phyloP scores from a whole-genome alignment of 2,888 invertebrate genomes.

The Euphydryas editha region DNA sequence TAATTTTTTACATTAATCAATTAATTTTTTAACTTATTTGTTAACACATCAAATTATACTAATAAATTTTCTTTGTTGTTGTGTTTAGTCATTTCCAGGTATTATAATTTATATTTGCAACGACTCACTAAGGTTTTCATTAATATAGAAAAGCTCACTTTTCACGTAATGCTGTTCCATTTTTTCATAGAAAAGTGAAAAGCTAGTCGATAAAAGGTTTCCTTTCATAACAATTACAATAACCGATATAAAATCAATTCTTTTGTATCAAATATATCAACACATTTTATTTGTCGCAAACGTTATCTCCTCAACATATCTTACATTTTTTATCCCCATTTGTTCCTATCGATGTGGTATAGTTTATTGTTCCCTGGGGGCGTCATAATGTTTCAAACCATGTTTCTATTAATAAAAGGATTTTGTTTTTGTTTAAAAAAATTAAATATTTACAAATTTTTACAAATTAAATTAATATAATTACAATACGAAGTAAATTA shows the following conservation, averaged over 20 bases:
- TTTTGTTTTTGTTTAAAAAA: conserved; percentile 17
- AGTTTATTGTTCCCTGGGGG: conserved; percentile 33
- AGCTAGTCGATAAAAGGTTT: neutral
- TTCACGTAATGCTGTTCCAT: too few species aligned
- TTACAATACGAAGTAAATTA: neutral
- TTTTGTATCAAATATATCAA: conserved; percentile 7
- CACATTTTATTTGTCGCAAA: neutral
- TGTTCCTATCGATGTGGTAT: conserved; percentile 34
- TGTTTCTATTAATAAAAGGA: conserved; percentile 36
- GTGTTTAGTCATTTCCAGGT: too few species aligned
- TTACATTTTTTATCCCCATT: conserved; percentile 30
- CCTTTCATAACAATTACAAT: neutral
- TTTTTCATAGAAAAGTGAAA: too few species aligned
- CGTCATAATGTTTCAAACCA: conserved; percentile 35
- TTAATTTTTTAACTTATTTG: too few species aligned
- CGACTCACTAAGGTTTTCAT: too few species aligned
- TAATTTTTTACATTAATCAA: too few species aligned
- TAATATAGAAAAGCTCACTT: too few species aligned
- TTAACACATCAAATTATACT: too few species aligned
- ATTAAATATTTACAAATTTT: conserved; percentile 28
- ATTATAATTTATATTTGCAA: too few species aligned
- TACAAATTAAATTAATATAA: conserved; percentile 16
- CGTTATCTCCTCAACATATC: conserved; percentile 1
- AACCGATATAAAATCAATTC: neutral
- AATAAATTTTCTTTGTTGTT: too few species aligned